Percentiles rank a stretch among this genome's conserved stretches.
Conservation (phyloP, 2,888 invertebrate genomes). For the Lasius fuliginosus region DNA sequence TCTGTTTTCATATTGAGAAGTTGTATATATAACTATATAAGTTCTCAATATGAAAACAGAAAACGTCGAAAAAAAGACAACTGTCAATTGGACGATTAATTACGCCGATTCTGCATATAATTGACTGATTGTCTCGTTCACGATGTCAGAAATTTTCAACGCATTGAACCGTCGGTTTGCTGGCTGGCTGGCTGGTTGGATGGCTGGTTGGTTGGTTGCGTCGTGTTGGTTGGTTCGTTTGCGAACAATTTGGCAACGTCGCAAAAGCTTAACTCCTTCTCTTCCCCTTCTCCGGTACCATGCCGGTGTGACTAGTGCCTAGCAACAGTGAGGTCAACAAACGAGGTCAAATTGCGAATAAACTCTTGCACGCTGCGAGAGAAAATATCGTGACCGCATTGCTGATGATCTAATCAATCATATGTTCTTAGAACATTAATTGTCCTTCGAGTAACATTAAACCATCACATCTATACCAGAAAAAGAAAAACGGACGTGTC, state of each 20-base stretch:
- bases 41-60: background rate
- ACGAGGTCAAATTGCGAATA: constrained; percentile 74
- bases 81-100: constrained; percentile 1
- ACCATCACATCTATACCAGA: background rate
- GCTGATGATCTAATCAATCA: background rate
- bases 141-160: constrained; percentile 39
- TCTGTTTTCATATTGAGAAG: no score
- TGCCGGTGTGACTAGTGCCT: constrained; percentile 64
- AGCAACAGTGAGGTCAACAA: constrained; percentile 76
- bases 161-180: background rate
- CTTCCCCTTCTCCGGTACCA: background rate
- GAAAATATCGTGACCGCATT: constrained; percentile 50
- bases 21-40: no score
- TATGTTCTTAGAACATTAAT: background rate
- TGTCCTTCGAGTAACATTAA: background rate
- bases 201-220: constrained; percentile 26
- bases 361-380: constrained; percentile 46
- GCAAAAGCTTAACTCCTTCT: constrained; percentile 69
- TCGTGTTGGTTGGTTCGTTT: constrained; percentile 30
- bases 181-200: background rate
- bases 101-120: background rate
- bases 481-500: background rate
- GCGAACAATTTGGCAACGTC: constrained; percentile 70
- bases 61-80: background rate
- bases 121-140: constrained; percentile 34